Conservation (phyloP, 2,113 vertebrate genomes). For the Passer domesticus region DNA sequence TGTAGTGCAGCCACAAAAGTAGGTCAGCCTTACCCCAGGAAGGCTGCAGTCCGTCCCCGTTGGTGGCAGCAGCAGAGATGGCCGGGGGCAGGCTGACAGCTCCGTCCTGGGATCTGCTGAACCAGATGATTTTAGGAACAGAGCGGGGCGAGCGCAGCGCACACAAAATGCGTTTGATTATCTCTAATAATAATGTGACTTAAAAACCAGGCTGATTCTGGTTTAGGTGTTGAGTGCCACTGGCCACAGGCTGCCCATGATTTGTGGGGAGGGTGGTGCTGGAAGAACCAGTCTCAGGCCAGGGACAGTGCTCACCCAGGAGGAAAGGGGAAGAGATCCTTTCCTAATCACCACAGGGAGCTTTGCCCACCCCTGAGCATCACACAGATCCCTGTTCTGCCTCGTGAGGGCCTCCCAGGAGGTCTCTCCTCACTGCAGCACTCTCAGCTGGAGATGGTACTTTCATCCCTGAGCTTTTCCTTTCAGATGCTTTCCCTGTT, state of each 20-base stretch:
- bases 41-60: not conserved
- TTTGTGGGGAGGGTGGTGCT: not conserved
- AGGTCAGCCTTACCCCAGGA: conserved; percentile 50
- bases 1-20: not conserved
- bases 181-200: not conserved
- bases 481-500: not conserved
- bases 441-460: not conserved
- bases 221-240: not conserved
- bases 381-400: not conserved
- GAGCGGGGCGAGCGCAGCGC: rapidly evolving
- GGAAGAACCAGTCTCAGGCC: not conserved
- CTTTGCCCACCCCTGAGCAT: not conserved
- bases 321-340: not conserved
- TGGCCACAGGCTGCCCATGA: not conserved
- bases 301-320: not conserved
- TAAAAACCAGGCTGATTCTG: not conserved
- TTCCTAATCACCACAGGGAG: not conserved
- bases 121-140: not conserved
- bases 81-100: not conserved
- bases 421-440: not conserved
- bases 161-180: not conserved
- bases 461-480: not conserved
- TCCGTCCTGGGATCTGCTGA: not conserved
- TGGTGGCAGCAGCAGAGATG: conserved; percentile 13
- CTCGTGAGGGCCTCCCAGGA: not conserved